A percentile compares a stretch with the other conserved stretches of the same genome.
Conservation (phyloP, 2,797 vertebrate genomes). For the Danio choprae region DNA sequence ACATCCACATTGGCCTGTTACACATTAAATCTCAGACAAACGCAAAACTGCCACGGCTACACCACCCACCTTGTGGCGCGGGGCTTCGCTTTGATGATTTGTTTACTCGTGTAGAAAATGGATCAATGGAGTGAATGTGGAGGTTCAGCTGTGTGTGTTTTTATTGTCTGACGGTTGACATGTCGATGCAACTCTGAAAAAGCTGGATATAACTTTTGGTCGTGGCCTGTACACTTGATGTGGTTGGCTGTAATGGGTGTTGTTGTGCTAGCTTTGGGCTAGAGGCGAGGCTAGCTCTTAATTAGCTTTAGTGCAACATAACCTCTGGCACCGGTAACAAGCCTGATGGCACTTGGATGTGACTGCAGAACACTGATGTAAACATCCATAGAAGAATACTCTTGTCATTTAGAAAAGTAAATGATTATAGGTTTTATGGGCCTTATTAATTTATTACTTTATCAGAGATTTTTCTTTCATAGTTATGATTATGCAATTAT, state of each 20-base stretch:
- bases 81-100: constrained; percentile 78
- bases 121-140: constrained; percentile 80
- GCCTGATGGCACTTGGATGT: constrained; percentile 36
- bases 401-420: background rate
- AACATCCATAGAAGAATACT: constrained; percentile 12
- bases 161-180: constrained; percentile 21
- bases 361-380: background rate
- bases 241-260: background rate
- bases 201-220: constrained; percentile 20
- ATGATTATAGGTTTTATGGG: background rate
- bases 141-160: constrained; percentile 50
- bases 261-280: constrained; percentile 5
- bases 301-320: constrained; percentile 42
- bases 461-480: too few species aligned
- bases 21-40: constrained; percentile 5
- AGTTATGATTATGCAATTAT: too few species aligned
- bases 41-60: constrained; percentile 3
- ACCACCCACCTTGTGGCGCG: constrained; percentile 73
- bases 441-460: background rate
- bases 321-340: constrained; percentile 46
- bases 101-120: constrained; percentile 79
- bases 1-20: constrained; percentile 23
- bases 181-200: constrained; percentile 22
- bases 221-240: constrained; percentile 13
- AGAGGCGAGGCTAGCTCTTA: constrained; percentile 33